Evolutionary conservation across 1,140 invertebrate genomes (phyloP), one percentile per base, ranked within the genome.

Genomic region (Magallana angulata): DNA sequence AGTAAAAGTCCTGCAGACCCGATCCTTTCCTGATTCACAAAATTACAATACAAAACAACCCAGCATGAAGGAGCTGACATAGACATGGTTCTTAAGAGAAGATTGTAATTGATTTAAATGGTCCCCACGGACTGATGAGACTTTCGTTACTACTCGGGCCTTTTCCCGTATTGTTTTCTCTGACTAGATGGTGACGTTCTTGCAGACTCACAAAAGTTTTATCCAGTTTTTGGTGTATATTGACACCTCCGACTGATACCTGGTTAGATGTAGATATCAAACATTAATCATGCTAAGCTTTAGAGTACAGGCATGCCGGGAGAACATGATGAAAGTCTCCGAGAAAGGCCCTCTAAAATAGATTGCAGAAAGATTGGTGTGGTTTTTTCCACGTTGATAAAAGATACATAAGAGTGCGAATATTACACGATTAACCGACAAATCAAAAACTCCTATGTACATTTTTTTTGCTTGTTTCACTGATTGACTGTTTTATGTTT

Each of bases 31-130:
- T 30, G 30, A 18, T 36, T 76, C 18, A 76, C 68, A 76, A 76
- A 76, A 76, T 76, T 76, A 76, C 68, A 76, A 76, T 76, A 76
- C 68, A 18, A 76, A 76, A 76, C 1, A 76, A 18, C 36, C 68
- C 68, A 18, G 9, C 68, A 76, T 30, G 68, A 30, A 76, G 36
- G 24, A 36, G 24, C 18, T 76, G 68, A 18, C 68, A 76, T 30
- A 76, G 68, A 76, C 68, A 76, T 18, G 9, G 68, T 76, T 76
- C 24, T 76, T 18, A 24, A 30, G 9, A 12, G 11, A 62, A 76
- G 68, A 76, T 18, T 76, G 68, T 30, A 30, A 76, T 76, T 76
- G 68, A 76, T 76, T 76, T 18, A 76, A 36, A 76, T 30, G 24
- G 68, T 24, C 68, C 36, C 24, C 12, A 18, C 4, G 68, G 68